Evolutionary conservation across 2,888 invertebrate genomes (phyloP).

Genomic region (Lasioglossum calceatum): DNA sequence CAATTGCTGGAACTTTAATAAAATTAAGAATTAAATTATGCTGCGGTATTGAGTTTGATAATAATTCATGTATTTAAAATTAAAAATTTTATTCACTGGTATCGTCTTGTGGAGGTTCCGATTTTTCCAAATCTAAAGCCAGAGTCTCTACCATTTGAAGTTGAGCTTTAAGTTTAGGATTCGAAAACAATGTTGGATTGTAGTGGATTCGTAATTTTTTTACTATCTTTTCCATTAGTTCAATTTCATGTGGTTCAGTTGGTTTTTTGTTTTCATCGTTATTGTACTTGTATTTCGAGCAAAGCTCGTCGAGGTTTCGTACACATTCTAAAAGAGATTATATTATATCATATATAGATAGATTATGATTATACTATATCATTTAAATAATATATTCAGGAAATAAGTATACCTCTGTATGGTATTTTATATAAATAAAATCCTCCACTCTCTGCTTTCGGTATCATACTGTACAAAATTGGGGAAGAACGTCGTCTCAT

Average conservation of each 20-base stretch:
- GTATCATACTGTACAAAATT: conserved; percentile 41
- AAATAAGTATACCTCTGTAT: conserved; percentile 40
- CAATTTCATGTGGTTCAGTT: conserved; percentile 44
- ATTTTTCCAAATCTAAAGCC: conserved; percentile 67
- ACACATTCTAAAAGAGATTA: conserved; percentile 58
- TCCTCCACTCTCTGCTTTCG: conserved; percentile 38
- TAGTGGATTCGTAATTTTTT: conserved; percentile 57
- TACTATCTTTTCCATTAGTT: conserved; percentile 56
- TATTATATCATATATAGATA: neutral
- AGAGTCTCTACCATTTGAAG: conserved; percentile 66
- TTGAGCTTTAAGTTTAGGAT: conserved; percentile 66
- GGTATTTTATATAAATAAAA: conserved; percentile 52
- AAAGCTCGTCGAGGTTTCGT: conserved; percentile 40
- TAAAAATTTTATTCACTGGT: conserved; percentile 61
- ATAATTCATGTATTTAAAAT: neutral
- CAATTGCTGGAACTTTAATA: conserved; percentile 43
- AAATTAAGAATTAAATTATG: neutral
- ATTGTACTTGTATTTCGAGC: conserved; percentile 46
- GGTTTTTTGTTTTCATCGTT: conserved; percentile 36
- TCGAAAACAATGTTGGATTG: conserved; percentile 58
- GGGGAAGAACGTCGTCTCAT: conserved; percentile 30
- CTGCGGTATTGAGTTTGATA: neutral
- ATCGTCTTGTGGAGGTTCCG: conserved; percentile 41
- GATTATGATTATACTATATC: no score
- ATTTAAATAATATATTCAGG: neutral